Base-by-base conservation (phyloP, 2,113 vertebrate species). In the Maccullochella peelii region DNA sequence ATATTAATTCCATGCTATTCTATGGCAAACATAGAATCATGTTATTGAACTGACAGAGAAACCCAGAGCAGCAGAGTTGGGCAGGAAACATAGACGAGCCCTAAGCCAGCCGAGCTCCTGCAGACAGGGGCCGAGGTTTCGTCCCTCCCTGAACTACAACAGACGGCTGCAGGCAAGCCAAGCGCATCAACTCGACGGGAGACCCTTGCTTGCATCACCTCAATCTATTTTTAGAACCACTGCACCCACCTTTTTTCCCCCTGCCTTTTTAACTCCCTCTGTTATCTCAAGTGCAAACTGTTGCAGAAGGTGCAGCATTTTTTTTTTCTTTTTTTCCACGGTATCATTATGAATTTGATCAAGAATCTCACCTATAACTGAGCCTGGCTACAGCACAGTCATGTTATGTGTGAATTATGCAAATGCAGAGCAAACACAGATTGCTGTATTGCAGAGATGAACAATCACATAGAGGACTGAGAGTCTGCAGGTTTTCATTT, bases 211-310 rank as follows among this genome's bases (percentile, higher is more conserved):
- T 93, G 92, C 94, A 94, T 95, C 95, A 94, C 88, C 69, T 85
- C 49, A 5, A 15, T 86, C 94, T 95, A 95, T 95, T 94, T 95
- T 94, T 95, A 93, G 94, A 92, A 88, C 14, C 62, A 69, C 87
- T 82, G 85, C 91, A 90, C 86, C 88, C 93, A 88, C 89, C 88
- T 80, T 86, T 90, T 63, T 73, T 38, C 6, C 7, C 38, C 36
- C 36, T 62, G 15, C 66, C 58, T 86, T 71, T 71, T 58, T 36
- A 59, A 75, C 55, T 85, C n/a, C 77, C 76, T 70, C 65, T 79
- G 73, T 49, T 68, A 69, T 71, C 50, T 73, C 66, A 85, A 83
- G 73, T 70, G 76, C 67, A 78, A 86, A 82, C 61, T 80, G 84
- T 79, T 82, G 77, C 74, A 81, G 61, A 27, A 58, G 18, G 30